phyloP scores from a whole-genome alignment of 2,113 vertebrate genomes.

The Lamprotornis superbus region DNA sequence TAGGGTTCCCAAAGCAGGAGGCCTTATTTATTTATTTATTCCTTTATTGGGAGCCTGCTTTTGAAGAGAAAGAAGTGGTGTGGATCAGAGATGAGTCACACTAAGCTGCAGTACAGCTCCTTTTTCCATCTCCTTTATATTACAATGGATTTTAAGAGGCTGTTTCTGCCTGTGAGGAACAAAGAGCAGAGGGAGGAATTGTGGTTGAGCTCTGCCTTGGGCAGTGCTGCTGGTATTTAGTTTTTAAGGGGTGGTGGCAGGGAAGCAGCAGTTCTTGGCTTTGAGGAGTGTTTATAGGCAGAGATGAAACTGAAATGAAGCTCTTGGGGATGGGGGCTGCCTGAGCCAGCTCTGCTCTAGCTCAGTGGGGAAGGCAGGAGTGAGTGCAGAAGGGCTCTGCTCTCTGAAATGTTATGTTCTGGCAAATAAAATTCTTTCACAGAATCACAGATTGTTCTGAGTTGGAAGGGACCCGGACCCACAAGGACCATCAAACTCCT shows the following conservation, averaged over 20 bases:
- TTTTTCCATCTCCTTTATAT: background rate
- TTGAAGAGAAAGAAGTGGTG: background rate
- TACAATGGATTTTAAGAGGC: background rate
- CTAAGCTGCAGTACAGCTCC: background rate
- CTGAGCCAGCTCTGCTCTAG: rapidly evolving
- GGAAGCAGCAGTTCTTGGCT: background rate
- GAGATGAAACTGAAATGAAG: background rate
- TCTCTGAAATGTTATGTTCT: background rate
- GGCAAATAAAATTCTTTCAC: background rate
- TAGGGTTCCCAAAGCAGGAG: background rate
- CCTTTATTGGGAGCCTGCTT: background rate
- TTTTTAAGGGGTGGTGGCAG: background rate
- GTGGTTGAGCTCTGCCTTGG: background rate
- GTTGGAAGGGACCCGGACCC: background rate
- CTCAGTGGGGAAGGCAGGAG: background rate
- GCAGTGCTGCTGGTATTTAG: background rate
- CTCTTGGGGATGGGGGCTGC: background rate
- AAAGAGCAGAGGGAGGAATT: background rate
- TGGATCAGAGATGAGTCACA: constrained; percentile 9
- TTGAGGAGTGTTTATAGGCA: background rate
- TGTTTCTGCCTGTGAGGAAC: background rate
- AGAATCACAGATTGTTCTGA: background rate
- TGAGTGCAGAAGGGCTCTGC: background rate
- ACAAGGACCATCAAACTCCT: background rate
- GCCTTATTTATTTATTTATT: background rate